Percentiles rank a stretch among this genome's conserved stretches.
These are phyloP conservation scores for Meghimatium bilineatum DNA, from an alignment of 2,888 invertebrate genomes.

Conservation along the genomic window DNA sequence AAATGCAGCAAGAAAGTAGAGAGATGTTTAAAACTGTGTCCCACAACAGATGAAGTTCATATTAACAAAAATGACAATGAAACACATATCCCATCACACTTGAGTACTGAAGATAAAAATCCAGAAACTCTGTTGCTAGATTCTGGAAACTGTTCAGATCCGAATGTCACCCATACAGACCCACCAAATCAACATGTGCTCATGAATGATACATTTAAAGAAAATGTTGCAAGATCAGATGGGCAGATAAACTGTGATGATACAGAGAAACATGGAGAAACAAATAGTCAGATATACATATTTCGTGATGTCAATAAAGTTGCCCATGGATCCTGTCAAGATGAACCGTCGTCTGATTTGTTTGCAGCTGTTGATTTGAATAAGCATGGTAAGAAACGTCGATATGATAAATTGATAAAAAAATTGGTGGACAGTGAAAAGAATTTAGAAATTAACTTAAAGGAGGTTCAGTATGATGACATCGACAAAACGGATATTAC, in stretches of 20 bases:
- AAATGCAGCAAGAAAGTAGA: neutral
- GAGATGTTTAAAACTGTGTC: neutral
- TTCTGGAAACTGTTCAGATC: neutral
- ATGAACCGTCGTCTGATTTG: neutral
- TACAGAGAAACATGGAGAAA: neutral
- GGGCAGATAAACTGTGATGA: neutral
- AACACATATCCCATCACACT: neutral
- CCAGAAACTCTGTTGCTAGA: neutral
- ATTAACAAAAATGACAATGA: neutral
- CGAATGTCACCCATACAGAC: neutral
- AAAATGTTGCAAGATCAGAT: neutral
- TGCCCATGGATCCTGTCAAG: neutral
- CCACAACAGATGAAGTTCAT: neutral
- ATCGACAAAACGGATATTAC: slow-evolving; percentile 18
- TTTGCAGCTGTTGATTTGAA: slow-evolving; percentile 39
- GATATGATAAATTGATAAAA: slow-evolving; percentile 43
- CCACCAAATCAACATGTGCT: neutral
- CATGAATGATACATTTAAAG: neutral
- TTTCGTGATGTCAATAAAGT: slow-evolving; percentile 46
- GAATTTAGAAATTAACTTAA: slow-evolving; percentile 32
- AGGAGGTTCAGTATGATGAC: slow-evolving; percentile 19
- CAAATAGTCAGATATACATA: slow-evolving; percentile 16
- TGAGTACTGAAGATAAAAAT: neutral
- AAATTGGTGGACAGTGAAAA: slow-evolving; percentile 43
- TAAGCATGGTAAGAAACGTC: slow-evolving; percentile 28